phyloP scores from a whole-genome alignment of 1,140 invertebrate species.

The Bombyx mandarina region DNA sequence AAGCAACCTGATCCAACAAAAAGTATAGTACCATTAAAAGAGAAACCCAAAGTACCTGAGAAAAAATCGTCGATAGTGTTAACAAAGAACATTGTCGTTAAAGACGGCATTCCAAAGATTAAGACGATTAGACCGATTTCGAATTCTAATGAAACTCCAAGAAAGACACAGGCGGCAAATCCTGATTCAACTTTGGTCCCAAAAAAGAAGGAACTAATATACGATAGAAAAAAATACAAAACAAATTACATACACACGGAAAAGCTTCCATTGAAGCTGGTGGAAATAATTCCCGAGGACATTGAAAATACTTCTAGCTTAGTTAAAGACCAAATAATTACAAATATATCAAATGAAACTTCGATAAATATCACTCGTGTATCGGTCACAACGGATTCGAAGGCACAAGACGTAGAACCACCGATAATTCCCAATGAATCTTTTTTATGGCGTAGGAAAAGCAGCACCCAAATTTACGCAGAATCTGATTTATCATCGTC shows the following conservation, averaged over 20 bases:
- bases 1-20: conserved; percentile 27
- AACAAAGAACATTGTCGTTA: conserved; percentile 65
- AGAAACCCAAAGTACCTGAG: conserved; percentile 70
- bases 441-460: conserved; percentile 65
- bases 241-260: conserved; percentile 60
- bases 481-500: conserved; percentile 46
- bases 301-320: conserved; percentile 19
- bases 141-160: conserved; percentile 22
- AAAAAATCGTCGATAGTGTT: conserved; percentile 61
- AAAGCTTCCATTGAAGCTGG: conserved; percentile 51
- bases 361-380: conserved; percentile 3
- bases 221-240: conserved; percentile 59
- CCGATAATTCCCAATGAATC: conserved; percentile 65
- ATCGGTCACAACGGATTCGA: conserved; percentile 28
- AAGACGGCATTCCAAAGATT: conserved; percentile 65
- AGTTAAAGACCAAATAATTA: neutral
- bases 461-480: conserved; percentile 46
- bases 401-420: conserved; percentile 42
- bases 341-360: conserved; percentile 8
- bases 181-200: conserved; percentile 11
- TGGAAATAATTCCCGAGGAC: conserved; percentile 64
- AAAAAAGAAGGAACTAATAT: conserved; percentile 54
- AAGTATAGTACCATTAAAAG: conserved; percentile 36
- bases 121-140: conserved; percentile 48
- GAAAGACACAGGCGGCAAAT: conserved; percentile 13